Percentiles rank a stretch among this genome's conserved stretches.
Evolutionary conservation across 2,113 vertebrate genomes (phyloP).

Genomic region (Deroptyus accipitrinus): DNA sequence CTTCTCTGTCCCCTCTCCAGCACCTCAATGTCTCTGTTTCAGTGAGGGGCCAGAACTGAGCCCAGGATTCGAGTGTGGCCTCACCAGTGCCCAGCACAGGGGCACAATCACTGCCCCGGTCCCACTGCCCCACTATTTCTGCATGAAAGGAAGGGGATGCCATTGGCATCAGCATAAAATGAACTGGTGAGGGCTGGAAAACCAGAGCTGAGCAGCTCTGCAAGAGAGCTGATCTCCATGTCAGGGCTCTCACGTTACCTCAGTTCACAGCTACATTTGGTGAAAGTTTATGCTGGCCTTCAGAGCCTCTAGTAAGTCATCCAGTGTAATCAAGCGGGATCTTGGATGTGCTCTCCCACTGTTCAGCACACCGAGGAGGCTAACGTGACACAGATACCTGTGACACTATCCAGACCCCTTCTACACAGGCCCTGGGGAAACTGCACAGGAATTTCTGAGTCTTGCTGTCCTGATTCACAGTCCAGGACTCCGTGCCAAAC

Average conservation of each 20-base stretch:
- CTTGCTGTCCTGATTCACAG: not conserved
- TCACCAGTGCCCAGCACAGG: not conserved
- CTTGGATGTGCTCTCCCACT: not conserved
- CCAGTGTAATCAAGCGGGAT: not conserved
- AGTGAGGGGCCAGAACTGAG: not conserved
- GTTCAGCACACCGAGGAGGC: not conserved
- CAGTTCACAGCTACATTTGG: not conserved
- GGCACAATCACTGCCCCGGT: not conserved
- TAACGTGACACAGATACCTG: not conserved
- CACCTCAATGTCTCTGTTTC: not conserved
- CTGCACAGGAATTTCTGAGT: not conserved
- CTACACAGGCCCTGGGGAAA: not conserved
- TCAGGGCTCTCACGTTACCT: not conserved
- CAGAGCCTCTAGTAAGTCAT: not conserved
- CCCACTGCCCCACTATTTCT: not conserved
- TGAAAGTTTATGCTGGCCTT: not conserved
- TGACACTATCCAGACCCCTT: not conserved
- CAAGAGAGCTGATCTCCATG: not conserved
- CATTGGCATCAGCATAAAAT: fast-evolving
- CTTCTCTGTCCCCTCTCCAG: not conserved
- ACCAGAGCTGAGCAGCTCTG: not conserved
- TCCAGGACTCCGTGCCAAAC: not conserved
- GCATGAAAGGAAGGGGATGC: not conserved
- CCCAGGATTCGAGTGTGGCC: not conserved
- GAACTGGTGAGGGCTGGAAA: not conserved